These are phyloP conservation scores for Percina caprodes DNA, from an alignment of 2,113 vertebrate species.

Conservation along the genomic window DNA sequence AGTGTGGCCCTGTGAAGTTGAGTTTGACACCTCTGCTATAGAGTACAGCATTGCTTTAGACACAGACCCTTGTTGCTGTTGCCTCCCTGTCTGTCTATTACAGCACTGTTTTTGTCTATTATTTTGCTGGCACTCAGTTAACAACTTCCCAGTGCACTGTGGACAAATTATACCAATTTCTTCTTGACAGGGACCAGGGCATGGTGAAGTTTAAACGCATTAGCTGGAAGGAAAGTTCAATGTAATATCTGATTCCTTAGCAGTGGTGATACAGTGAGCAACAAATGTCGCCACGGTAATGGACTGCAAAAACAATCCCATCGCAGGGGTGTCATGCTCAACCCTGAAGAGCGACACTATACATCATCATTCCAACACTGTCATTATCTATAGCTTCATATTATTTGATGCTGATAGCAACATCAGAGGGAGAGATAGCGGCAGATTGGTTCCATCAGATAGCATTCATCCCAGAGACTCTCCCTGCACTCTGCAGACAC, in stretches of 20 bases:
- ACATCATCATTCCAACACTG: too few relatives aligned
- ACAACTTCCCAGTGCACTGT: neutral
- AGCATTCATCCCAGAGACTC: neutral
- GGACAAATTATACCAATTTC: constrained; percentile 3
- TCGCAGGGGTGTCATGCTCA: neutral
- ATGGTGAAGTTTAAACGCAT: neutral
- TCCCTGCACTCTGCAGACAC: neutral
- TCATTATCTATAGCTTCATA: neutral
- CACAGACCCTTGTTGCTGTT: neutral
- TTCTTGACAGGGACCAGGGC: neutral
- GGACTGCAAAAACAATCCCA: neutral
- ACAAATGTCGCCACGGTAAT: neutral
- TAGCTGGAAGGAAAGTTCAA: neutral
- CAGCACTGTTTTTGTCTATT: neutral
- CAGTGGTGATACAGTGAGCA: neutral
- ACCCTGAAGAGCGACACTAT: too few relatives aligned
- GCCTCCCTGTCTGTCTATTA: neutral
- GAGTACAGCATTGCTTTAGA: too few relatives aligned
- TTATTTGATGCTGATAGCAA: neutral
- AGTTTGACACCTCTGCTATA: too few relatives aligned
- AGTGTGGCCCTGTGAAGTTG: too few relatives aligned
- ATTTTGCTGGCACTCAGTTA: neutral
- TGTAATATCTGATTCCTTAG: neutral
- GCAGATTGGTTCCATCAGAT: constrained; percentile 2
- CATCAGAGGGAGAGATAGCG: neutral